These are phyloP conservation scores for Ormyrus pomaceus DNA, from an alignment of 2,888 invertebrate genomes.

Conservation along the genomic window DNA sequence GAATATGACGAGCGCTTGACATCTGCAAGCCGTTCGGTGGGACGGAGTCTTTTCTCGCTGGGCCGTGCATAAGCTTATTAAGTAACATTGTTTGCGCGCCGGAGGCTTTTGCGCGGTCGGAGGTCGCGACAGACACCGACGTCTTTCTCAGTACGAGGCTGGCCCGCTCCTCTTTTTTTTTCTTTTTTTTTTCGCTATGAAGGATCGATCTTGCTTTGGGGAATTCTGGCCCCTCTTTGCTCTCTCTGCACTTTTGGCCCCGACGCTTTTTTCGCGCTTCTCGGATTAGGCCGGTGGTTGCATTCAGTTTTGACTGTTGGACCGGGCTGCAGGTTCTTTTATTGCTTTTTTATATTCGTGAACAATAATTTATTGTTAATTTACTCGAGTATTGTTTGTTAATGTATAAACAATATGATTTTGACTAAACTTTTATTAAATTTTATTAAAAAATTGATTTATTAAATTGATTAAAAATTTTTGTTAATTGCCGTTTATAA, in stretches of 20 bases:
- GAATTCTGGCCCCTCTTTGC: slow-evolving; percentile 38
- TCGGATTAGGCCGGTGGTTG: neutral
- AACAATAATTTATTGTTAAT: too few relatives aligned
- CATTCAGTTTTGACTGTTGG: too few relatives aligned
- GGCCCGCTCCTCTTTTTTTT: neutral
- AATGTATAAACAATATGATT: too few relatives aligned
- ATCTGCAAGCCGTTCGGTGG: slow-evolving; percentile 65
- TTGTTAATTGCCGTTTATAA: too few relatives aligned
- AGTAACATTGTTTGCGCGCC: slow-evolving; percentile 70
- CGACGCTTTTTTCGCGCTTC: neutral
- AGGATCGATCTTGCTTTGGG: slow-evolving; percentile 55
- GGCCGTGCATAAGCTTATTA: slow-evolving; percentile 75
- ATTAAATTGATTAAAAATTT: too few relatives aligned
- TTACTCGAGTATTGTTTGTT: too few relatives aligned
- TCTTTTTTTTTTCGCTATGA: neutral
- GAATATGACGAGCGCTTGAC: slow-evolving; percentile 74
- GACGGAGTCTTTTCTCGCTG: slow-evolving; percentile 66
- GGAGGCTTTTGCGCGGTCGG: slow-evolving; percentile 61
- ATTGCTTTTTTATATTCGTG: too few relatives aligned
- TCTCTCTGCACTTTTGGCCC: neutral
- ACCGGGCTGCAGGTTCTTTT: too few relatives aligned
- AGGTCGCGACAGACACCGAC: slow-evolving; percentile 59
- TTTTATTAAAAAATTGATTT: too few relatives aligned
- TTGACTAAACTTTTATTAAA: too few relatives aligned
- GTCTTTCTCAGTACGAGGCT: slow-evolving; percentile 31